Evolutionary conservation across 92 coral and sea anemone species (phyloP), one percentile per base, ranked within the genome.

Genomic region (Desmophyllum pertusum): DNA sequence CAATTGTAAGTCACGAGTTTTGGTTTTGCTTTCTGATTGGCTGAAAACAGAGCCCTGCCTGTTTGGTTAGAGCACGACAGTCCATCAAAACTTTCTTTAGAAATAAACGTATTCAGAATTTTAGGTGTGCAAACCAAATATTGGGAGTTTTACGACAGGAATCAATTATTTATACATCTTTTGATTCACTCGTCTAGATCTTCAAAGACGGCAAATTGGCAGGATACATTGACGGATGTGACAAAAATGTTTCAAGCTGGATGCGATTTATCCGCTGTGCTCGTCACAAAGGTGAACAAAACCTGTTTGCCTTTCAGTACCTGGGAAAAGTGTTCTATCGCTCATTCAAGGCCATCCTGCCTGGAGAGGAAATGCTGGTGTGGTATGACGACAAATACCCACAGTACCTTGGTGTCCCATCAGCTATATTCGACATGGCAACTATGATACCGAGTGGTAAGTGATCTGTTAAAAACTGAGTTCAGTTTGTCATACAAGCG

Each of bases 251-350:
- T 19, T 92, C 99, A 29, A 97, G 98, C 45, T 97, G 99, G 99
- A 94, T 97, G 99, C 80, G 99, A 33, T 97, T 92, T 51, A 97
- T 97, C 65, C 97, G 97, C 70, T 94, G 97, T 55, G 99, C 98
- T 39, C 94, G 99, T 2, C 90, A 89, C 84, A 92, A 80, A 61
- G 80, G 51, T 15, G 99, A 97, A 64, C 99, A 97, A 73, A 97
- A 97, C 91, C 81, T 97, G 81, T 93, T 62, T 64, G 97, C 93
- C 37, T 88, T 97, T 76, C 99, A 97, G 86, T 97, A 93, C 80
- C 85, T 90, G 19, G 98, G 93, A 21, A 94, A 81, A 67, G 92
- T 97, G 73, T 97, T 86, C 83, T 97, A 97, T 89, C 94, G 98
- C 42, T 86, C 97, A 0, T 92, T 94, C 85, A 95, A 91, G 69